Evolutionary conservation across 2,113 vertebrate genomes (phyloP), one percentile per base, ranked within the genome.

Genomic region (Nannobrachium achirus): DNA sequence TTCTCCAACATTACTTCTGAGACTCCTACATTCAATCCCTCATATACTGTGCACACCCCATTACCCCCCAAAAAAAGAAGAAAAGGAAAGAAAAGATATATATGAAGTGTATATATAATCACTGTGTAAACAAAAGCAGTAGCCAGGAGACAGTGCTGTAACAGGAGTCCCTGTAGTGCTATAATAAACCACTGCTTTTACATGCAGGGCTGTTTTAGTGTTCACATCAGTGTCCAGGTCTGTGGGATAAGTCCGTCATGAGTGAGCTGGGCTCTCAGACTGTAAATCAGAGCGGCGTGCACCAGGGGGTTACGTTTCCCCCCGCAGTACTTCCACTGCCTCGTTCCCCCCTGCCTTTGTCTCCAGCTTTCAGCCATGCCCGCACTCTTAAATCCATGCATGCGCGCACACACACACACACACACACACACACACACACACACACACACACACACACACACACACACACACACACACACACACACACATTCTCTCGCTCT

Each of bases 281-380:
- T 82, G 68, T 62, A 78, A 88, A 86, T 79, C 71, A 84, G 73
- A 82, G 62, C 78, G 78, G 59, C 69, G 66, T 78, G 73, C 72
- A 81, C 70, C 73, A 64, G 58, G 71, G 75, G 80, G 58, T 81
- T 63, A 58, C 75, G 74, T 85, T 85, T 75, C 68, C 56, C 66
- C 69, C 55, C 18, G 66, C 66, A 51, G 71, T 63, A 75, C 76
- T 66, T n/a, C 65, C 25, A 2, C 50, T 50, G 58, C 68, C 63
- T 76, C 15, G 20, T 67, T 75, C 13, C 2, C 25, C 4, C 4
- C 41, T 68, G 72, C 41, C 56, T 85, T 86, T 85, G 83, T 87
- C 66, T 81, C 69, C 73, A 76, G 58, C 66, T 74, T 45, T 77
- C 59, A 41, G 58, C 15, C 11, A 1, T 66, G 57, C 66, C 41